Evolutionary conservation across 2,797 vertebrate species (phyloP).

Genomic region (Ctenochaetus hawaiiensis): DNA sequence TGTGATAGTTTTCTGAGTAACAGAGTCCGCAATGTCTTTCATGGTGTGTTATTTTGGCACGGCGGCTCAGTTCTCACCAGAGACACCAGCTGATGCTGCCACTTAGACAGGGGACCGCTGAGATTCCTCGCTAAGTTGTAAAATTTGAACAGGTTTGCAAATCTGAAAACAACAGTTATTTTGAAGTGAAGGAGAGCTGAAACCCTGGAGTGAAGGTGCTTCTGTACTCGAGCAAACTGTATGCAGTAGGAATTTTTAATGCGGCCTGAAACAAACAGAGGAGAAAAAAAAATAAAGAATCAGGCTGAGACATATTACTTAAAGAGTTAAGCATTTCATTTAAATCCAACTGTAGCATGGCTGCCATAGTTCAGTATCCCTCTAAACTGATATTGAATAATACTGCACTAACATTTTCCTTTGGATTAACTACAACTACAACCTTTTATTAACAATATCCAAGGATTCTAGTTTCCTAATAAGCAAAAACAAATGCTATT

Average conservation of each 20-base stretch:
- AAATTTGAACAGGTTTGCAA: conserved; percentile 54
- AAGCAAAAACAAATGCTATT: neutral
- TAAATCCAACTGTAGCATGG: conserved; percentile 5
- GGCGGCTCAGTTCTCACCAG: conserved; percentile 51
- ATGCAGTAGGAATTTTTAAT: conserved; percentile 35
- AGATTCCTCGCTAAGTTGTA: conserved; percentile 49
- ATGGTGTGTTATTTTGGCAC: conserved; percentile 58
- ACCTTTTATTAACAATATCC: neutral
- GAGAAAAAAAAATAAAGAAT: conserved; percentile 2
- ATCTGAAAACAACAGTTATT: conserved; percentile 46
- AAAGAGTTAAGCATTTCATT: neutral
- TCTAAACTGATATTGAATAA: neutral
- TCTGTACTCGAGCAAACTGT: conserved; percentile 17
- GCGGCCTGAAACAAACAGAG: neutral
- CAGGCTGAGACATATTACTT: neutral
- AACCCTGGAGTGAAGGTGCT: conserved; percentile 18
- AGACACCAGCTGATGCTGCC: conserved; percentile 56
- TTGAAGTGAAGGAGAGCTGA: conserved; percentile 39
- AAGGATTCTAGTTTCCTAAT: neutral
- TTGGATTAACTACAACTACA: neutral
- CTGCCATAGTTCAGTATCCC: neutral
- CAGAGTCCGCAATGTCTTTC: conserved; percentile 62
- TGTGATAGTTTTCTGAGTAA: conserved; percentile 63
- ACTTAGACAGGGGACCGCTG: conserved; percentile 47
- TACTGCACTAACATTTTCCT: neutral